Evolutionary conservation across 2,888 invertebrate species (phyloP).

Genomic region (Hanleya hanleyi): DNA sequence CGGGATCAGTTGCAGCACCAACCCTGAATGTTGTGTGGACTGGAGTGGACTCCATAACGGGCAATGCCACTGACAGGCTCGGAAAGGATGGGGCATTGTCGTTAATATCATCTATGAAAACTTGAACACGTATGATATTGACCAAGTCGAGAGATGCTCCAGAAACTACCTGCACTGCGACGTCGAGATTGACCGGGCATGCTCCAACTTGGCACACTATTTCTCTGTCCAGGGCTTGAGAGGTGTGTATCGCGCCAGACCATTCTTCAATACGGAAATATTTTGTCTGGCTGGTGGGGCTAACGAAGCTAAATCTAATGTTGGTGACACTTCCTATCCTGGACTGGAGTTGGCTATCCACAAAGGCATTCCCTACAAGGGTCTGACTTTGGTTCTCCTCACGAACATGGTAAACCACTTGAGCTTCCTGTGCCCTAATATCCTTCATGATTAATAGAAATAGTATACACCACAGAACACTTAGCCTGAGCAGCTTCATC

Average conservation of each 20-base stretch:
- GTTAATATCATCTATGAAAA: slow-evolving; percentile 4
- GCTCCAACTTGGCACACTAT: not conserved
- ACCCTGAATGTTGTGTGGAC: not conserved
- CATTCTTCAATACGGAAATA: slow-evolving; percentile 12
- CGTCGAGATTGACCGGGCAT: not conserved
- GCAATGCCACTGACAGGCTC: not conserved
- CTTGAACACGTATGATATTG: not conserved
- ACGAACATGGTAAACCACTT: not conserved
- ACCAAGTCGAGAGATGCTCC: not conserved
- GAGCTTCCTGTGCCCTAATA: not conserved
- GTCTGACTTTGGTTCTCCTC: not conserved
- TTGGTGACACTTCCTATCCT: not conserved
- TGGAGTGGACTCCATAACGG: not conserved
- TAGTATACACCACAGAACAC: no score
- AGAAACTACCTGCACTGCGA: not conserved
- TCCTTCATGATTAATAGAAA: no score
- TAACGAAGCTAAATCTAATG: not conserved
- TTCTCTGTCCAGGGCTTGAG: not conserved
- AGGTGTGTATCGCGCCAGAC: slow-evolving; percentile 10
- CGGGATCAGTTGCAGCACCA: slow-evolving; percentile 9
- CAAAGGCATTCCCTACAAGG: not conserved
- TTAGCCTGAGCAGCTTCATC: no score
- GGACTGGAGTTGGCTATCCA: not conserved
- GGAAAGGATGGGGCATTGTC: slow-evolving; percentile 3
- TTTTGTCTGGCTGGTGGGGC: not conserved